Conservation (phyloP, 2,113 vertebrate species). For the Motacilla alba region DNA sequence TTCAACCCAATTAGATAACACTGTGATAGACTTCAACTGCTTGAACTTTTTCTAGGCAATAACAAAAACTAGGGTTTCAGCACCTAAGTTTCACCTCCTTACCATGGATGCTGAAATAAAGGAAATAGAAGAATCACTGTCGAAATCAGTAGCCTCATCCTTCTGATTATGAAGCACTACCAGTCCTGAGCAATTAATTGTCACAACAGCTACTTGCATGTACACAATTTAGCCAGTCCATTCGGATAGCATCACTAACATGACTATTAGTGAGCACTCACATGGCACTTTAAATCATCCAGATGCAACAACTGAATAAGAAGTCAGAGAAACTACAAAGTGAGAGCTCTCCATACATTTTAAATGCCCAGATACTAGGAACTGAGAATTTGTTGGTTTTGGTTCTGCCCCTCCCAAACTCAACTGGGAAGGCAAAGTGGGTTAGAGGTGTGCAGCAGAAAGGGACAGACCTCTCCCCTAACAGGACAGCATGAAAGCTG, state of each 20-base stretch:
- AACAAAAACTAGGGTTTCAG: background rate
- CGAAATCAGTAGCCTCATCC: background rate
- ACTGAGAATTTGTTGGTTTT: background rate
- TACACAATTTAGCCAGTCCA: background rate
- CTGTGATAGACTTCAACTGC: background rate
- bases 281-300: background rate
- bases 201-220: background rate
- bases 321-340: background rate
- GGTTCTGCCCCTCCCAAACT: background rate
- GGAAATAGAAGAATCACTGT: background rate
- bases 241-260: background rate
- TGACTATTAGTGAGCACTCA: background rate
- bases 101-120: background rate
- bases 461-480: background rate
- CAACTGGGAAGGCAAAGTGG: background rate
- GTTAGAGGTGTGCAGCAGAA: background rate
- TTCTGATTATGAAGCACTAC: background rate
- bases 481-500: accelerated
- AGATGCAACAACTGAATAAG: background rate
- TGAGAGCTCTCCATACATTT: background rate
- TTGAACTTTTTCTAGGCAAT: background rate
- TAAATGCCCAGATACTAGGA: background rate
- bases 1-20: background rate
- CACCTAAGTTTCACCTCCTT: background rate
- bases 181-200: background rate